Conservation (phyloP, 2,888 invertebrate species). For the Syrphus vitripennis region DNA sequence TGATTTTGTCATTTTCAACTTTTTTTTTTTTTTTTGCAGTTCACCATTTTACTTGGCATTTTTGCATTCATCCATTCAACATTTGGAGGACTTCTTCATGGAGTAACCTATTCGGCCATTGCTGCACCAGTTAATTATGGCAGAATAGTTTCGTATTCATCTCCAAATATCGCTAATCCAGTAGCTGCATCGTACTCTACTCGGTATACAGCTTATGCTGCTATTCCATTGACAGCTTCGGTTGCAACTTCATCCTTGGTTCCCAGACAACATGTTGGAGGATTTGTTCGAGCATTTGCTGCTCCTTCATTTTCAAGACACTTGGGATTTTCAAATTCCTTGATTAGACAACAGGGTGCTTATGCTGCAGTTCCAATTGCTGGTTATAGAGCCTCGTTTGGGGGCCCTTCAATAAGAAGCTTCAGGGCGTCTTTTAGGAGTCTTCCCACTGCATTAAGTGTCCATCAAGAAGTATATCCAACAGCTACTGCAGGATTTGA, state of each 20-base stretch:
- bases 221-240: constrained; percentile 22
- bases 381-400: constrained; percentile 2
- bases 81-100: constrained; percentile 45
- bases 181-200: constrained; percentile 3
- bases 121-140: constrained; percentile 17
- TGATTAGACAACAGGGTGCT: not conserved
- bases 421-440: not conserved
- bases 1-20: not conserved
- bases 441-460: not conserved
- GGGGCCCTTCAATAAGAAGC: not conserved
- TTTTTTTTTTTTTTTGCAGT: constrained; percentile 15
- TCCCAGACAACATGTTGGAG: not conserved
- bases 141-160: constrained; percentile 22
- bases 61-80: not conserved
- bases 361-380: constrained; percentile 32
- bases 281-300: not conserved
- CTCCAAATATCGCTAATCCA: constrained; percentile 17
- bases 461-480: not conserved
- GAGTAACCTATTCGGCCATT: constrained; percentile 15
- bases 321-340: not conserved
- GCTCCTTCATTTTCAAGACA: not conserved
- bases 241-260: constrained; percentile 10
- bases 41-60: constrained; percentile 5
- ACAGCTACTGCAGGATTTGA: not conserved
- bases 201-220: not conserved